These are phyloP conservation scores for Zenarchopterus dispar DNA, from an alignment of 2,797 vertebrate genomes.

Conservation along the genomic window DNA sequence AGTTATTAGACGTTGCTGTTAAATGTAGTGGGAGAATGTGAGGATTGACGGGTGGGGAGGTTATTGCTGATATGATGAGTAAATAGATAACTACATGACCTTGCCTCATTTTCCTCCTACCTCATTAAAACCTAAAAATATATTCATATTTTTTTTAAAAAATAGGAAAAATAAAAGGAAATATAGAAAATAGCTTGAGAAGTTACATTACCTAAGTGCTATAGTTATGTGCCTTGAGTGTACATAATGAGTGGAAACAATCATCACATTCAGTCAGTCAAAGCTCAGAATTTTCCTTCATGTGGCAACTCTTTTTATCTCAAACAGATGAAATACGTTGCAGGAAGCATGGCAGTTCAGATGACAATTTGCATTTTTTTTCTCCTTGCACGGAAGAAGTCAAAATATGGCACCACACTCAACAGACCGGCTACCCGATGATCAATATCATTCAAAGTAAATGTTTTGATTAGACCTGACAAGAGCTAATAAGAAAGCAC, in stretches of 20 bases:
- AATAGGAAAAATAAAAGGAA: constrained; percentile 5
- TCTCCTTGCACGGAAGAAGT: constrained; percentile 7
- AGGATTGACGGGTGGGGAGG: constrained; percentile 40
- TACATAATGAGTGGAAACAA: constrained; percentile 59
- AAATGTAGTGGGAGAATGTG: constrained; percentile 54
- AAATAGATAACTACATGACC: constrained; percentile 32
- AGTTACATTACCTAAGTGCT: constrained; percentile 37
- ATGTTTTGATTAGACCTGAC: constrained; percentile 25
- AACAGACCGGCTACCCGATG: constrained; percentile 14
- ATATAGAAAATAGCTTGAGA: constrained; percentile 25
- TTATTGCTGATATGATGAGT: constrained; percentile 50
- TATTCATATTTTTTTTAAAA: neutral
- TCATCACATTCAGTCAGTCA: constrained; percentile 55
- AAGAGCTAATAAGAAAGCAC: constrained; percentile 21
- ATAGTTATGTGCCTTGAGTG: constrained; percentile 31
- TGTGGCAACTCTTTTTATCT: constrained; percentile 46
- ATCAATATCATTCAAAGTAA: constrained; percentile 12
- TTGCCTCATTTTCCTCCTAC: too few species aligned
- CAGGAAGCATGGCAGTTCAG: constrained; percentile 13
- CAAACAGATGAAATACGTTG: constrained; percentile 44
- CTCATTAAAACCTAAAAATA: too few species aligned
- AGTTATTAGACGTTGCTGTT: constrained; percentile 60
- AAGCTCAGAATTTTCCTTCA: constrained; percentile 43
- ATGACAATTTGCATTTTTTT: constrained; percentile 16
- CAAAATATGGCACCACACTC: constrained; percentile 14